Evolutionary conservation across 2,113 vertebrate species (phyloP).

Genomic region (Halcyon senegalensis): DNA sequence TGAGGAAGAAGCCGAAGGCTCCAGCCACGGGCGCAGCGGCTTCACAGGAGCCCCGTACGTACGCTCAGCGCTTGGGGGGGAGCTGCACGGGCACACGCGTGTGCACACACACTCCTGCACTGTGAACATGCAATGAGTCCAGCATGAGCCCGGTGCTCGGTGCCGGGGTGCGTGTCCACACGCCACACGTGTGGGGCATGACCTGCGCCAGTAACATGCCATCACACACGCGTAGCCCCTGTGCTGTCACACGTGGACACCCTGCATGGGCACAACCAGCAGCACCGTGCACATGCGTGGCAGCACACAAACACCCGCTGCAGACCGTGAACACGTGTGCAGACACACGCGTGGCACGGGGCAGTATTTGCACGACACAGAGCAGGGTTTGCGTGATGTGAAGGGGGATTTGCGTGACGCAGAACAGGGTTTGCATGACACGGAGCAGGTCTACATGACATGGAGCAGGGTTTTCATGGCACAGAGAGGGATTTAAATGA

Average conservation of each 20-base stretch:
- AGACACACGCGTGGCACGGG: too few relatives aligned
- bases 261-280: neutral
- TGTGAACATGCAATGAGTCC: neutral
- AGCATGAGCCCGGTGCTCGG: neutral
- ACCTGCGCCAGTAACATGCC: too few relatives aligned
- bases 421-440: neutral
- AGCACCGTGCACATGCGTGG: neutral
- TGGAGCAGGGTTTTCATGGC: neutral
- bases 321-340: too few relatives aligned
- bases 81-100: neutral
- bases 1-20: constrained; percentile 13
- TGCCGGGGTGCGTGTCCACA: neutral
- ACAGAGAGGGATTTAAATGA: too few relatives aligned
- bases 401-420: neutral
- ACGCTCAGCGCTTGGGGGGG: neutral
- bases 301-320: too few relatives aligned
- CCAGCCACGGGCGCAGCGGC: neutral
- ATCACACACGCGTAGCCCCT: neutral
- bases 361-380: too few relatives aligned
- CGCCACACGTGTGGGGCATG: neutral
- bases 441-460: neutral
- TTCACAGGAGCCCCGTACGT: neutral
- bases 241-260: neutral
- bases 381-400: neutral
- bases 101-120: too few relatives aligned